Conservation (phyloP, 2,888 invertebrate species). For the Pelosia muscerda region DNA sequence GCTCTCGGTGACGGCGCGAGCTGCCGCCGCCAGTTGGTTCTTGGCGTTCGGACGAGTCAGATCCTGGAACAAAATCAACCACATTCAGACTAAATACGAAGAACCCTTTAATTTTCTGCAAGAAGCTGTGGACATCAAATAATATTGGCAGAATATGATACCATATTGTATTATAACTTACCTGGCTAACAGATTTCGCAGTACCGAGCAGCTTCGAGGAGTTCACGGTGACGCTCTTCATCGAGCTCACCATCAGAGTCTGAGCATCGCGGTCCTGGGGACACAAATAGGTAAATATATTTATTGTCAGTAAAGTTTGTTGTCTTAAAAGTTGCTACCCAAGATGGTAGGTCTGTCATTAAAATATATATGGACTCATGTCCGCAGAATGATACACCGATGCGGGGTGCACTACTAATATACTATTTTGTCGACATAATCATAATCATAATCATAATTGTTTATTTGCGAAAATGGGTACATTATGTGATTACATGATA, state of each 20-base stretch:
- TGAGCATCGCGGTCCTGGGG: slow-evolving; percentile 90
- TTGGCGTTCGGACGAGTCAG: slow-evolving; percentile 96
- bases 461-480: too few species aligned
- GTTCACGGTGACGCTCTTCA: slow-evolving; percentile 95
- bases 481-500: too few species aligned
- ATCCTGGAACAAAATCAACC: slow-evolving; percentile 85
- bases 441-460: too few species aligned
- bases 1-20: slow-evolving; percentile 96
- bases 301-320: too few species aligned
- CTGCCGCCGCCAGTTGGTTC: slow-evolving; percentile 95
- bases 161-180: slow-evolving; percentile 33
- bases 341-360: too few species aligned
- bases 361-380: too few species aligned
- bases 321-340: too few species aligned
- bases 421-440: too few species aligned
- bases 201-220: slow-evolving; percentile 95
- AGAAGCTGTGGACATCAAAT: not conserved
- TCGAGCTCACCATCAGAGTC: slow-evolving; percentile 93
- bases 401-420: too few species aligned
- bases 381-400: too few species aligned
- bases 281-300: too few species aligned
- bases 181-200: slow-evolving; percentile 95
- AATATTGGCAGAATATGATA: not conserved
- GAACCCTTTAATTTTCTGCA: not conserved
- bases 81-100: too few species aligned